Conservation (phyloP, 1,140 invertebrate genomes). For the Nymphalis io region DNA sequence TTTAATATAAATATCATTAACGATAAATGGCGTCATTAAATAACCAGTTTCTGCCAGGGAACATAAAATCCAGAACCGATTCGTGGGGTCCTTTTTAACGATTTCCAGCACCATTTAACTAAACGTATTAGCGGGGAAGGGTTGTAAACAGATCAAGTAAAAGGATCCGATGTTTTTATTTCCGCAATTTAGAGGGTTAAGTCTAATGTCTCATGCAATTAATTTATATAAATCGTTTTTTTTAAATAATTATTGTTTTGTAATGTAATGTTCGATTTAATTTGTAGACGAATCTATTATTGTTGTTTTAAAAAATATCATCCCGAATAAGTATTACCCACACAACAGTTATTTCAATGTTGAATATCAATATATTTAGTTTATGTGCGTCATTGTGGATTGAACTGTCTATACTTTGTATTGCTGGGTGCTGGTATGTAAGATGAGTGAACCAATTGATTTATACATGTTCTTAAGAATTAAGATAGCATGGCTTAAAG, state of each 20-base stretch:
- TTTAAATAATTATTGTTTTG: conserved; percentile 7
- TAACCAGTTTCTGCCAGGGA: conserved; percentile 21
- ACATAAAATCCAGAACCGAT: conserved; percentile 44
- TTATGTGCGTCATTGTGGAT: too few relatives aligned
- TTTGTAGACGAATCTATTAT: too few relatives aligned
- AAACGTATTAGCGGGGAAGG: conserved; percentile 64
- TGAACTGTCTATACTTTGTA: too few relatives aligned
- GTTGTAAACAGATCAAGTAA: conserved; percentile 67
- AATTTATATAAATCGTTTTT: conserved; percentile 29
- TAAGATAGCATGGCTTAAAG: too few relatives aligned
- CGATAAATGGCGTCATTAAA: conserved; percentile 10
- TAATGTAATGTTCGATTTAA: neutral
- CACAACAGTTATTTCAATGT: too few relatives aligned
- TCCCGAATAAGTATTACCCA: too few relatives aligned
- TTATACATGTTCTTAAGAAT: too few relatives aligned
- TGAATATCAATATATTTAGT: too few relatives aligned
- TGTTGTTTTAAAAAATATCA: too few relatives aligned
- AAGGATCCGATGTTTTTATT: conserved; percentile 72
- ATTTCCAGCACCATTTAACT: conserved; percentile 67
- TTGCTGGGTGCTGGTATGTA: too few relatives aligned
- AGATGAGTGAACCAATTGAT: too few relatives aligned
- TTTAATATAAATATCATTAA: conserved; percentile 23
- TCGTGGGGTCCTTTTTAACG: conserved; percentile 54
- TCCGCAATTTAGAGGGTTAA: conserved; percentile 44
- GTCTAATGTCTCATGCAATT: conserved; percentile 34